phyloP scores from a whole-genome alignment of 2,113 vertebrate species.

The Thalassarche chlororhynchos region DNA sequence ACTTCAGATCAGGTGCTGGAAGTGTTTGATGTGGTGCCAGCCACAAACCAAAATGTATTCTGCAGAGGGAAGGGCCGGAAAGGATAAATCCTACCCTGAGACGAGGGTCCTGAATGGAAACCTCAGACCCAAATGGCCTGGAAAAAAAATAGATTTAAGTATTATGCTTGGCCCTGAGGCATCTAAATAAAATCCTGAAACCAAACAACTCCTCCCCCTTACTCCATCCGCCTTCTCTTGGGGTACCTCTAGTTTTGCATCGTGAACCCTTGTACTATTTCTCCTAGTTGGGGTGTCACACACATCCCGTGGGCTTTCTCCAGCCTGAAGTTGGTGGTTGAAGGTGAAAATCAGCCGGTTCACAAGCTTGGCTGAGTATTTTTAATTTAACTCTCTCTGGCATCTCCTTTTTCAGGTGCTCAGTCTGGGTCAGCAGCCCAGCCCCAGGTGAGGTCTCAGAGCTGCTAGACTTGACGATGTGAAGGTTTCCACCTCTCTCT shows the following conservation, averaged over 20 bases:
- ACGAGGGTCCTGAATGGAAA: neutral
- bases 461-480: neutral
- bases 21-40: slow-evolving; percentile 39
- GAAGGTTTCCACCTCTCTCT: neutral
- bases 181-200: neutral
- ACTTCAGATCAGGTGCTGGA: slow-evolving; percentile 1
- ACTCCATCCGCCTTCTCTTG: neutral
- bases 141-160: neutral
- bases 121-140: neutral
- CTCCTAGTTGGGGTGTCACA: neutral
- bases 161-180: neutral
- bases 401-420: neutral
- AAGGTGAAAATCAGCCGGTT: neutral
- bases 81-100: neutral
- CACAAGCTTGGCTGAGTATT: neutral
- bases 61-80: neutral
- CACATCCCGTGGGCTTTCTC: neutral
- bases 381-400: neutral
- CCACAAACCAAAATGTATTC: neutral
- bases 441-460: neutral
- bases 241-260: neutral
- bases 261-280: neutral
- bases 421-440: neutral
- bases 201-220: neutral
- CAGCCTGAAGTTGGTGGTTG: neutral